Evolutionary conservation across 2,113 vertebrate species (phyloP), one percentile per base, ranked within the genome.

Genomic region (Cyphomyrus plagiostoma): DNA sequence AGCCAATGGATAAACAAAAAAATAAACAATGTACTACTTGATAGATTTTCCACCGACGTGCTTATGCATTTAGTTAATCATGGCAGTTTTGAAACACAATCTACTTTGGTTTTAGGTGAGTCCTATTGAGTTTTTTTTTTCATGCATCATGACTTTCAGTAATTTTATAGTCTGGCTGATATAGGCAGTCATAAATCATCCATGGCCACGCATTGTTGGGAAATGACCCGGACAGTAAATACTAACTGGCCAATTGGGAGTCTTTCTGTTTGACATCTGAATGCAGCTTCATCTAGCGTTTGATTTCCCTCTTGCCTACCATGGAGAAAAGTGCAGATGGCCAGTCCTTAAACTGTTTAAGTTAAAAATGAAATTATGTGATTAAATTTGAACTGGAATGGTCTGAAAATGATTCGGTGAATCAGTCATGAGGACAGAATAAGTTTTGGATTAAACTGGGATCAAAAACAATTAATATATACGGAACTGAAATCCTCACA

Each of bases 201-300:
- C 93, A 92, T 95, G 95, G 95, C 94, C 94, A 94, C 92, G 93
- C 92, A 90, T 94, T 70, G 42, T 89, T 15, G 35, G 52, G 53
- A 62, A 56, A 58, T n/a, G 48, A 46, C 52, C 88, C 35, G 56
- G 77, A 48, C 88, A 56, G 56, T 94, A 95, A 93, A n/a, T 92
- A 93, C 92, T 93, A 88, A 53, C 53, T 70, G 92, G 87, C 95
- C 94, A 93, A 96, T 96, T 92, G 85, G 26, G 26, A 94, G 95
- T 95, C 95, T 96, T 92, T 91, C 93, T 92, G 90, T 86, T 94
- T 91, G 91, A 91, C 92, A 91, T 92, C 0, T 50, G 4, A 86
- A 90, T 49, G 50, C n/a, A 56, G 88, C 70, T 62, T 52, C 53
- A 53, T 74, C 80, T 92, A 82, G 89, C 90, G 86, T 90, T 88